Evolutionary conservation across 2,797 vertebrate species (phyloP).

Genomic region (Danio aesculapii): DNA sequence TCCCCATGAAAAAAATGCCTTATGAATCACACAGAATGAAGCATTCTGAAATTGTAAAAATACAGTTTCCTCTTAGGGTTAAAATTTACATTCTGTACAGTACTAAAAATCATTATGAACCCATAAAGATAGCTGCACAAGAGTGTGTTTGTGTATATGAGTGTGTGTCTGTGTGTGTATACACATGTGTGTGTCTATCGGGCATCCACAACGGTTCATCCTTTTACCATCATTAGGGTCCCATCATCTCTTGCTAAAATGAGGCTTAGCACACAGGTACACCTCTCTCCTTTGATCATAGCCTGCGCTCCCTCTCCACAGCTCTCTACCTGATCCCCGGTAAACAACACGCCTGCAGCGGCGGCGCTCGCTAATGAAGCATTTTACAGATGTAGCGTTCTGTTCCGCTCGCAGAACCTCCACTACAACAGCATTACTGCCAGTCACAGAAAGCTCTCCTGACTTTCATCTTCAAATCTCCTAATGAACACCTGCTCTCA

Average conservation of each 20-base stretch:
- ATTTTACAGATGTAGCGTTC: constrained; percentile 71
- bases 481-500: constrained; percentile 69
- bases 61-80: too few relatives aligned
- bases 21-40: too few relatives aligned
- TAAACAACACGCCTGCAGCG: constrained; percentile 71
- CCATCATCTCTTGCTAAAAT: constrained; percentile 50
- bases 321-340: constrained; percentile 30
- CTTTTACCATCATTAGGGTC: constrained; percentile 61
- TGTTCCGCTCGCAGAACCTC: constrained; percentile 62
- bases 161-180: neutral
- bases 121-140: too few relatives aligned
- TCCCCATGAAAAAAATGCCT: too few relatives aligned
- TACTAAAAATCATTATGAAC: too few relatives aligned
- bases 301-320: constrained; percentile 21
- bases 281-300: constrained; percentile 70
- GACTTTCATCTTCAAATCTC: constrained; percentile 72
- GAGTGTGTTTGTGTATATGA: too few relatives aligned
- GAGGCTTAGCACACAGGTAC: constrained; percentile 41
- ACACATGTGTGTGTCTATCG: neutral
- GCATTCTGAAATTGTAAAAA: too few relatives aligned
- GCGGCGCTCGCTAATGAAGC: constrained; percentile 70
- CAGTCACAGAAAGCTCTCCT: constrained; percentile 68
- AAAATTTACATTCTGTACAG: too few relatives aligned
- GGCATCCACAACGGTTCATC: constrained; percentile 33
- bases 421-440: constrained; percentile 64